Evolutionary conservation across 2,888 invertebrate genomes (phyloP).

Genomic region (Drosophila sordidula): DNA sequence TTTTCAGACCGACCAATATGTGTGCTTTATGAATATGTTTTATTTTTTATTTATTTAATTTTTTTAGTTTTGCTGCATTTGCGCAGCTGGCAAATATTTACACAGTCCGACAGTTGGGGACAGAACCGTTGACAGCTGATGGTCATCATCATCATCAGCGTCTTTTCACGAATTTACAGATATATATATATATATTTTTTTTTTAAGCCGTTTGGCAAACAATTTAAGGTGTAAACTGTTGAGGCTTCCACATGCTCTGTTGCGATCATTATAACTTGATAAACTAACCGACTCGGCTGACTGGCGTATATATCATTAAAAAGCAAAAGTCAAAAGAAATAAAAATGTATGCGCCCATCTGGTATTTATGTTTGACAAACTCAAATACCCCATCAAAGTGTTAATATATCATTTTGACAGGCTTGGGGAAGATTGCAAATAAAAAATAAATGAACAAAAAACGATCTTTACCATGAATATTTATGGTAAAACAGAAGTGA

Average conservation of each 20-base stretch:
- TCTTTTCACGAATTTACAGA: conserved; percentile 34
- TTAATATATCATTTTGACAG: conserved; percentile 50
- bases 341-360: conserved; percentile 31
- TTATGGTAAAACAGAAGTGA: conserved; percentile 43
- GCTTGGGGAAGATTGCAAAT: conserved; percentile 25
- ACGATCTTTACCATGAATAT: conserved; percentile 23
- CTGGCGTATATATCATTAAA: conserved; percentile 37
- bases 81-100: conserved; percentile 71
- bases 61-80: conserved; percentile 43
- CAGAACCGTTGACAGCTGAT: conserved; percentile 70
- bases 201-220: conserved; percentile 58
- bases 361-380: conserved; percentile 59
- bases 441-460: conserved; percentile 15
- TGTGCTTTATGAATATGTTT: conserved; percentile 27
- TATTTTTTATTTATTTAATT: conserved; percentile 28
- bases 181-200: conserved; percentile 10
- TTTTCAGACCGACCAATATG: conserved; percentile 17
- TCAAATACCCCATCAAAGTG: conserved; percentile 50
- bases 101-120: conserved; percentile 30
- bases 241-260: conserved; percentile 49
- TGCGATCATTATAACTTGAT: conserved; percentile 64
- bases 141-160: conserved; percentile 52
- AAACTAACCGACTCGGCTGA: conserved; percentile 36
- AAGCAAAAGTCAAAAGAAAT: conserved; percentile 32
- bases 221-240: conserved; percentile 61